Base-by-base conservation (phyloP, 1,140 invertebrate genomes). In the Hylyphantes graminicola region DNA sequence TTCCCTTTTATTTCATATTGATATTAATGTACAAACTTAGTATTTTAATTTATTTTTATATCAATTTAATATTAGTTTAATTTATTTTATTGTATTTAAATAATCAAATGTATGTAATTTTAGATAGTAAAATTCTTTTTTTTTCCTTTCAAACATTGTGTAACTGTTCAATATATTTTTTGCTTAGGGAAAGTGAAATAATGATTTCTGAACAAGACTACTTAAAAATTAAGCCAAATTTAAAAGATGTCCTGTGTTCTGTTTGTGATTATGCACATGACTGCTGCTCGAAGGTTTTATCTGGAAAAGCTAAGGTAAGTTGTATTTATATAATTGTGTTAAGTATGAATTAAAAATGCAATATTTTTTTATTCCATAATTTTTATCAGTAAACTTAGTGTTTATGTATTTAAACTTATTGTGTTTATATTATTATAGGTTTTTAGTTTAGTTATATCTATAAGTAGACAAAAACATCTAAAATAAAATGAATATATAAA, bases 221-320 rank as follows among this genome's bases (percentile, higher is more conserved):
- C 86, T 87, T 88, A 50, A 92, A 92, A 75, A 92, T 96, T 11
- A 92, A 91, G 48, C 90, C 90, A 6, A 94, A 94, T 89, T 90
- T 98, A 67, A 92, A 92, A 85, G 94, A 96, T 85, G 92, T 97
- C 88, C 90, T 97, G 4, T 92, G 91, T 72, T 93, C 93, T 7
- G 92, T 97, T 48, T 96, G 95, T 89, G 95, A 98, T 90, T 96
- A 96, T 89, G 96, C 96, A 86, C 95, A 97, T 89, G 96, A 98
- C 89, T 91, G 95, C 86, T 94, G 96, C 90, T 95, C 96, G 81
- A 95, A 95, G 90, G 90, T 97, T 63, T 92, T 97, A 59, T 93
- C 93, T 54, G 93, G 94, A 12, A 89, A 90, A 87, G 88, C 73
- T 93, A 95, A 90, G 93, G 92, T 90, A 87, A 64, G 63, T n/a